phyloP scores from a whole-genome alignment of 2,797 vertebrate genomes.

The Argya squamiceps region DNA sequence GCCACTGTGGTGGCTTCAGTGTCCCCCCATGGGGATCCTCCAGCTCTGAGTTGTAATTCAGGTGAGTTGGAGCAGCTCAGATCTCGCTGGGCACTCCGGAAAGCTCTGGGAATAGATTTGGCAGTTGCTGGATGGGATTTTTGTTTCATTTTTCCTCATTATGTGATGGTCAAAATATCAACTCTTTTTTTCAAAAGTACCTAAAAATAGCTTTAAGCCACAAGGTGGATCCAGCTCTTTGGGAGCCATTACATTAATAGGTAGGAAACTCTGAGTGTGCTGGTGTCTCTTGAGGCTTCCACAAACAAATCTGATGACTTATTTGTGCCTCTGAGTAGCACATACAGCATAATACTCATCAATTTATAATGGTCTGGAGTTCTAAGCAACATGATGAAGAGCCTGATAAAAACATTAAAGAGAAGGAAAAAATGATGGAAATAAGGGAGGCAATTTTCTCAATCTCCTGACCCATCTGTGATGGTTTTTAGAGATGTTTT shows the following conservation, averaged over 20 bases:
- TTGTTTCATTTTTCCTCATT: background rate
- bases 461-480: background rate
- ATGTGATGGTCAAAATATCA: background rate
- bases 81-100: background rate
- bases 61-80: background rate
- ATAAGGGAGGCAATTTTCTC: background rate
- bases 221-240: background rate
- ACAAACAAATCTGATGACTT: constrained; percentile 18
- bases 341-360: background rate
- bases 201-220: constrained; percentile 18
- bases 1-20: background rate
- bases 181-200: background rate
- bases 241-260: constrained; percentile 36
- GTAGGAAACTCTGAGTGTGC: constrained; percentile 42
- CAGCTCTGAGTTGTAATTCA: background rate
- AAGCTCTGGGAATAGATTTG: background rate
- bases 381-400: background rate
- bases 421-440: background rate
- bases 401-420: background rate
- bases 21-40: background rate
- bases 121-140: background rate
- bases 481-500: background rate
- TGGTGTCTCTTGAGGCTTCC: background rate
- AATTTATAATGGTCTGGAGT: background rate
- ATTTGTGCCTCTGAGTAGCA: constrained; percentile 23